These are phyloP conservation scores for Philotrypesis tridentata DNA, from an alignment of 1,140 invertebrate species.

Conservation along the genomic window DNA sequence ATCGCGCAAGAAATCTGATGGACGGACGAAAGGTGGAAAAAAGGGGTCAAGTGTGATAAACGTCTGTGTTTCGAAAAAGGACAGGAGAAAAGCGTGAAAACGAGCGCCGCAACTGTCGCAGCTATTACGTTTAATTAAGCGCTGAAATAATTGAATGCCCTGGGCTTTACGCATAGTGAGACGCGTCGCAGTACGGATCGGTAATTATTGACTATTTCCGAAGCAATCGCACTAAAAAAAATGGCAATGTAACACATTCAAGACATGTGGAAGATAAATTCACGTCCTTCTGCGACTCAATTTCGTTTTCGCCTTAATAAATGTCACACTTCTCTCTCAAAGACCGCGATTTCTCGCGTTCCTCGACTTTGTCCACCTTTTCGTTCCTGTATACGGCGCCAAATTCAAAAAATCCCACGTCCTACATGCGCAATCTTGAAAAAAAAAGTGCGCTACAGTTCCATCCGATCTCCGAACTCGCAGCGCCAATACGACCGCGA, in stretches of 20 bases:
- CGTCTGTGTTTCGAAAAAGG: neutral
- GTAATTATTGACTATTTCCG: neutral
- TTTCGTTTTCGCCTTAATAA: too few species aligned
- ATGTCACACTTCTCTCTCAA: too few species aligned
- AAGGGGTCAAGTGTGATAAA: neutral
- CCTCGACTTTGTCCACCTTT: too few species aligned
- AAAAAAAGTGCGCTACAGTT: too few species aligned
- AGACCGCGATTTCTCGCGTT: too few species aligned
- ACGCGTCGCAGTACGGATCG: neutral
- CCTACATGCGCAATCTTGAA: too few species aligned
- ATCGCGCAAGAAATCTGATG: neutral
- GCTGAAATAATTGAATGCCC: neutral
- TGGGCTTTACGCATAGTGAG: neutral
- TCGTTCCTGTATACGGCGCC: too few species aligned
- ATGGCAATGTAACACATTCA: neutral
- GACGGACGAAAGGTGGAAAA: neutral
- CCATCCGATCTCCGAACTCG: too few species aligned
- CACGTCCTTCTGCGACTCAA: too few species aligned
- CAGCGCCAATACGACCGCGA: too few species aligned
- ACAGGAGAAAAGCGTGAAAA: neutral
- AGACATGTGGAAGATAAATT: neutral
- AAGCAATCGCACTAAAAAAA: neutral
- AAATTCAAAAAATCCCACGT: too few species aligned
- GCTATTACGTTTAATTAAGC: neutral
- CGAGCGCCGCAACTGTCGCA: neutral